Evolutionary conservation across 2,888 invertebrate species (phyloP), one percentile per base, ranked within the genome.

Genomic region (Drosophila subquinaria): DNA sequence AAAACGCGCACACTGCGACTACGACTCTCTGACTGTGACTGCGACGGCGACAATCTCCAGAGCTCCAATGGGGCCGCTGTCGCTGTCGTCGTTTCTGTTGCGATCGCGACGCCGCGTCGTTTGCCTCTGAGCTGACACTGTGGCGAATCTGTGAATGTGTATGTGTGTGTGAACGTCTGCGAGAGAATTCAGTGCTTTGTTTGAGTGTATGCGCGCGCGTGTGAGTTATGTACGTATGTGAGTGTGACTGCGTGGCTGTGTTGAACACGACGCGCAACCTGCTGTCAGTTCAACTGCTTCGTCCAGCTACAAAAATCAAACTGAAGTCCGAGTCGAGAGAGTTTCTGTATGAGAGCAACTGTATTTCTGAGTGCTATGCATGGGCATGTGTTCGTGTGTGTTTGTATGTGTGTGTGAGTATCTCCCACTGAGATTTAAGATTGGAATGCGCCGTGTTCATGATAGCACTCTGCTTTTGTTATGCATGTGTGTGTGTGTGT

Each of bases 231-330:
- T 55, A 36, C 59, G 62, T 23, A 4, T 72, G 35, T 64, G 43
- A 20, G 27, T 27, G 27, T 27, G 27, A 27, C 27, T 27, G 27
- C 27, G 27, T 69, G 51, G 61, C 17, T 59, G 47, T 69, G 33
- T 59, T 50, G 63, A 65, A 71, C 59, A 78, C 77, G 63, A 79
- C 77, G 81, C 81, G 77, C 78, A 76, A 77, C 78, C 78, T 81
- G 77, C 78, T 77, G 81, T 69, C 64, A 73, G 67, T 63, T 79
- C 82, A 80, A 86, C 90, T 87, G 90, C 80, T 89, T 87, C 88
- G 88, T 83, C 90, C 90, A 88, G 89, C 89, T 82, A 89, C 89
- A 79, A 76, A 90, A 90, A 90, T 89, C 84, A 88, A 89, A 90
- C 90, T 90, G 69, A 90, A 80, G 81, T 81, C 83, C 81, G 73